Conservation (phyloP, 1,140 invertebrate genomes). For the Andricus grossulariae region DNA sequence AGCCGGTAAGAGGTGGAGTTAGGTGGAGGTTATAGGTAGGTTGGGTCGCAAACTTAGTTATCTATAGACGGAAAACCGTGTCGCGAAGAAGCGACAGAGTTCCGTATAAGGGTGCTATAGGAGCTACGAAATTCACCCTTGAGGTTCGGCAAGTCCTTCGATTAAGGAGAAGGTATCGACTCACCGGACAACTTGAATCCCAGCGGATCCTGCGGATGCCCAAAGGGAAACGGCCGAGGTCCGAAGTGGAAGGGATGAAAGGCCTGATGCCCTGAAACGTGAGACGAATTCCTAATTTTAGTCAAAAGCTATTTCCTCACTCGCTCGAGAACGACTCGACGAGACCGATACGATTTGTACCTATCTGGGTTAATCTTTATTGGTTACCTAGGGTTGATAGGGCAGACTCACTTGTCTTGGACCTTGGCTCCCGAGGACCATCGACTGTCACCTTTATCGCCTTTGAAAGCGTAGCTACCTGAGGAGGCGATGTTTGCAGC, state of each 20-base stretch:
- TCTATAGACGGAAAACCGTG: slow-evolving; percentile 56
- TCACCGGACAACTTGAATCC: slow-evolving; percentile 91
- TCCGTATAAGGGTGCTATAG: slow-evolving; percentile 6
- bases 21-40: slow-evolving; percentile 43
- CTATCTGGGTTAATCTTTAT: neutral
- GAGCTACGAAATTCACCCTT: slow-evolving; percentile 28
- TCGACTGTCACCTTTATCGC: slow-evolving; percentile 99
- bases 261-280: slow-evolving; percentile 83
- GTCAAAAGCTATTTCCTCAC: neutral
- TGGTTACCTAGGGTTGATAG: neutral
- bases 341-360: no score
- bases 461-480: slow-evolving; percentile 94
- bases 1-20: slow-evolving; percentile 50
- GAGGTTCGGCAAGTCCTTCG: slow-evolving; percentile 40
- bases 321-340: no score
- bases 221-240: slow-evolving; percentile 86
- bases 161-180: slow-evolving; percentile 56
- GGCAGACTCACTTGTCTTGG: slow-evolving; percentile 87
- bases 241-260: slow-evolving; percentile 93
- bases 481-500: slow-evolving; percentile 92
- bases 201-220: slow-evolving; percentile 85
- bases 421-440: slow-evolving; percentile 95
- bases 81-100: slow-evolving; percentile 40
- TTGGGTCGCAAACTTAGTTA: slow-evolving; percentile 70
- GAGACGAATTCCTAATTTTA: slow-evolving; percentile 55